Base-by-base conservation (phyloP, 2,113 vertebrate species). In the Dissostichus mawsoni region DNA sequence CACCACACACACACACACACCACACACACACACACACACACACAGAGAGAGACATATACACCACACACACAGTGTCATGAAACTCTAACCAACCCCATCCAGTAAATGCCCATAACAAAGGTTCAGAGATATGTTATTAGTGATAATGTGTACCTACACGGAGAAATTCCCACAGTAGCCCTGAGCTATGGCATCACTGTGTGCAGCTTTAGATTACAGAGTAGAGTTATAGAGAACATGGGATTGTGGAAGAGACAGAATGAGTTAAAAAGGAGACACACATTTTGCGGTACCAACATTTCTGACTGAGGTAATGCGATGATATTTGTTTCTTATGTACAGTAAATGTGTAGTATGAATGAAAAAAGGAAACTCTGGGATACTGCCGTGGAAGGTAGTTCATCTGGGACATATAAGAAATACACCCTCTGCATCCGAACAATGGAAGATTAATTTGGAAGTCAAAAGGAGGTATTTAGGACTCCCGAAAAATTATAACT, bases 51-150 rank as follows among this genome's bases (percentile, higher is more conserved):
- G 20, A 20, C 20, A 20, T 20, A 20, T 20, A 20, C 20, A 20
- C 20, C 20, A 20, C 51, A 63, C 69, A 73, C 59, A 69, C 77
- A 74, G 74, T 80, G 67, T 84, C 75, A 89, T 86, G 78, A 87
- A 82, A 76, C 63, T 53, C 59, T 45, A 62, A 65, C 55, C 74
- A 75, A 68, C 63, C 77, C 68, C 62, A 75, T 71, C 68, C 16
- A 53, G 63, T 52, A 48, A 67, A 14, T 59, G 70, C 69, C 77
- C 66, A 82, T 76, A 79, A 84, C 68, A 87, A 88, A 77, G 61
- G 75, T 81, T 88, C 64, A 83, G 71, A 69, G 83, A 85, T 86
- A 70, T 87, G 87, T 82, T 86, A 77, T 86, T 83, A 88, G 72
- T 29, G 69, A 85, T 83, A 84, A 89, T 82, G 84, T 84, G 77